phyloP scores from a whole-genome alignment of 35 echinoderm and acorn worm genomes.

The Ophioderma brevispina region DNA sequence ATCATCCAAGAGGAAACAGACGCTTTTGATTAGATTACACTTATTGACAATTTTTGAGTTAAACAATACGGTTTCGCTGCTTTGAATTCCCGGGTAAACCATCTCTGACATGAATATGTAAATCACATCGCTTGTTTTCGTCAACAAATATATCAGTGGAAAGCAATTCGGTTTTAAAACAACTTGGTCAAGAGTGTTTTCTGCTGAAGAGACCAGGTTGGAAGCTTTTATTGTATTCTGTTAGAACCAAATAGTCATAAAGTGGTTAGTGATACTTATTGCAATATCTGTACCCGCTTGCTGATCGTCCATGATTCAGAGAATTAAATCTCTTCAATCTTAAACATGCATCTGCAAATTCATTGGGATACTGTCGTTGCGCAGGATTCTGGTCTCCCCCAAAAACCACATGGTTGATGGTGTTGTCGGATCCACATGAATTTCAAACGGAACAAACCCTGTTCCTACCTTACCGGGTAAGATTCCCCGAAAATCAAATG shows the following conservation, averaged over 20 bases:
- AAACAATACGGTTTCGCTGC: slow-evolving; percentile 10
- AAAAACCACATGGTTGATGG: neutral
- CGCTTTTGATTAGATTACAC: slow-evolving; percentile 24
- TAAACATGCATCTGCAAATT: neutral
- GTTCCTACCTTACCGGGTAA: slow-evolving; percentile 19
- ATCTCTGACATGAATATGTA: neutral
- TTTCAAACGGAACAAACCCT: slow-evolving; percentile 53
- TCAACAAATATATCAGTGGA: slow-evolving; percentile 6
- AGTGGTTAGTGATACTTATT: slow-evolving; percentile 21
- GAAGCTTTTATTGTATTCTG: neutral
- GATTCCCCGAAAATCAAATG: slow-evolving; percentile 19
- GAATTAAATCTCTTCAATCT: neutral
- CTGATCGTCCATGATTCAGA: neutral
- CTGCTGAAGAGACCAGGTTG: neutral
- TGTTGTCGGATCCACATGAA: slow-evolving; percentile 1
- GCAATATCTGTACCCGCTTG: neutral
- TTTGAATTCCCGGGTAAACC: slow-evolving; percentile 6
- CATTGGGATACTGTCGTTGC: neutral
- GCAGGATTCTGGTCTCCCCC: neutral
- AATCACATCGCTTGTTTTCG: slow-evolving; percentile 13
- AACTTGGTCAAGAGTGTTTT: neutral
- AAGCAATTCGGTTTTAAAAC: slow-evolving; percentile 30
- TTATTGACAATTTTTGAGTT: slow-evolving; percentile 12
- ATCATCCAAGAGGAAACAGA: slow-evolving; percentile 11
- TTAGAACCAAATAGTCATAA: neutral